Evolutionary conservation across 1,140 invertebrate genomes (phyloP).

Genomic region (Sweltsa coloradensis): DNA sequence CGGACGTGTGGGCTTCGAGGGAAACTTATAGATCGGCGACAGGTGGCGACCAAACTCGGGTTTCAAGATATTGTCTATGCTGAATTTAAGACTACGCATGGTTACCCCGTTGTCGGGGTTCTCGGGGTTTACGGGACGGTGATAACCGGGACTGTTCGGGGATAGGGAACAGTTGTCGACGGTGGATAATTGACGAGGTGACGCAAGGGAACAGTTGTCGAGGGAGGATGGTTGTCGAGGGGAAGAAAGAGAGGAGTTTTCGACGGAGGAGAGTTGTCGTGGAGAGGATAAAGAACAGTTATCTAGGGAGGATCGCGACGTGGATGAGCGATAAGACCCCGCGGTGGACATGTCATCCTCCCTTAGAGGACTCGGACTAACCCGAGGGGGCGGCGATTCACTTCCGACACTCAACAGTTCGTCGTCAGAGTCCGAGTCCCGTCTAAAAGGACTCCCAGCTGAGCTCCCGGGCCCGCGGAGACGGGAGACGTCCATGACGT

Average conservation of each 20-base stretch:
- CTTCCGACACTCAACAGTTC: slow-evolving; percentile 42
- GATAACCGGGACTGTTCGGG: slow-evolving; percentile 28
- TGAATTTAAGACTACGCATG: slow-evolving; percentile 67
- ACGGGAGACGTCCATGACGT: too few species aligned
- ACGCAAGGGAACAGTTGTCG: slow-evolving; percentile 26
- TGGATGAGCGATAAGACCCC: slow-evolving; percentile 24
- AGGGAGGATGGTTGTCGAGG: slow-evolving; percentile 27
- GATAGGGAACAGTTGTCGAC: slow-evolving; percentile 26
- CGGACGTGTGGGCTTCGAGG: slow-evolving; percentile 5
- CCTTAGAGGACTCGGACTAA: slow-evolving; percentile 22
- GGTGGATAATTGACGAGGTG: slow-evolving; percentile 28
- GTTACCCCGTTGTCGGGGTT: slow-evolving; percentile 39
- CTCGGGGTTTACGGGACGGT: slow-evolving; percentile 27
- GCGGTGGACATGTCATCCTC: slow-evolving; percentile 30
- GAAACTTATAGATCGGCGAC: slow-evolving; percentile 13
- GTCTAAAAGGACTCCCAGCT: too few species aligned
- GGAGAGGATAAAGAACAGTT: slow-evolving; percentile 24
- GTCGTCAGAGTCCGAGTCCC: slow-evolving; percentile 34
- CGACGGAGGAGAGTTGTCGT: slow-evolving; percentile 27
- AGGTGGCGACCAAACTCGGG: slow-evolving; percentile 62
- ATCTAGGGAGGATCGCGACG: slow-evolving; percentile 16
- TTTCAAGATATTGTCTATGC: slow-evolving; percentile 84
- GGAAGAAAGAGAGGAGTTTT: slow-evolving; percentile 26
- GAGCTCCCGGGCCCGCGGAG: too few species aligned
- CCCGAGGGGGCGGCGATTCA: slow-evolving; percentile 33